Evolutionary conservation across 1,140 invertebrate species (phyloP).

Genomic region (Drosophila funebris): DNA sequence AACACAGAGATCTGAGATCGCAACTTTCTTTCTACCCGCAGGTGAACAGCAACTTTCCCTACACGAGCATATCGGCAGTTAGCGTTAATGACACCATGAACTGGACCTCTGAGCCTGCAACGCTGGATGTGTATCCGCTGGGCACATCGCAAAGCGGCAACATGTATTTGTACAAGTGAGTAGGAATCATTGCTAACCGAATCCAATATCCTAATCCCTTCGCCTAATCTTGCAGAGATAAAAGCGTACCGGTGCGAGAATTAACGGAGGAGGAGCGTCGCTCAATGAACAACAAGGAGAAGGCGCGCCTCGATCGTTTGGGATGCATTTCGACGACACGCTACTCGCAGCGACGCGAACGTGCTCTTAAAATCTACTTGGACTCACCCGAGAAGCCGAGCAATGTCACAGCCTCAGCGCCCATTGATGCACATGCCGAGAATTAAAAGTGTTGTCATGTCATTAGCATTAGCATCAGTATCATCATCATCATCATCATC

Average conservation of each 20-base stretch:
- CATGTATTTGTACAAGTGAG: slow-evolving; percentile 82
- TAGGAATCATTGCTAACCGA: neutral
- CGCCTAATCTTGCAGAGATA: slow-evolving; percentile 85
- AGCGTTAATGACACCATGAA: slow-evolving; percentile 67
- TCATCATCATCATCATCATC: no score
- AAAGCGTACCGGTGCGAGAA: slow-evolving; percentile 85
- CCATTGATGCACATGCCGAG: slow-evolving; percentile 61
- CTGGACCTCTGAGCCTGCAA: slow-evolving; percentile 61
- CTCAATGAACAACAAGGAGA: slow-evolving; percentile 87
- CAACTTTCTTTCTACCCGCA: slow-evolving; percentile 11
- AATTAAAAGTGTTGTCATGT: slow-evolving; percentile 30
- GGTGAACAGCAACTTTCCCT: slow-evolving; percentile 78
- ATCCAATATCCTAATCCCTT: slow-evolving; percentile 24
- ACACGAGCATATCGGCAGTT: slow-evolving; percentile 78
- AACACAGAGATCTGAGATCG: no score
- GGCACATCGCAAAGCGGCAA: slow-evolving; percentile 58
- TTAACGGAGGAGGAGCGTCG: slow-evolving; percentile 87
- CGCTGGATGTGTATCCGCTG: slow-evolving; percentile 71
- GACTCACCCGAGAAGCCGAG: slow-evolving; percentile 84
- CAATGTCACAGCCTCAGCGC: slow-evolving; percentile 65
- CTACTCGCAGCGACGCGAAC: slow-evolving; percentile 87
- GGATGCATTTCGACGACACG: slow-evolving; percentile 79
- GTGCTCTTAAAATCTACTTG: slow-evolving; percentile 90
- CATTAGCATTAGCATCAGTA: no score
- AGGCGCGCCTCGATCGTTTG: slow-evolving; percentile 84